Conservation (phyloP, 2,113 vertebrate species). For the Casuarius casuarius region DNA sequence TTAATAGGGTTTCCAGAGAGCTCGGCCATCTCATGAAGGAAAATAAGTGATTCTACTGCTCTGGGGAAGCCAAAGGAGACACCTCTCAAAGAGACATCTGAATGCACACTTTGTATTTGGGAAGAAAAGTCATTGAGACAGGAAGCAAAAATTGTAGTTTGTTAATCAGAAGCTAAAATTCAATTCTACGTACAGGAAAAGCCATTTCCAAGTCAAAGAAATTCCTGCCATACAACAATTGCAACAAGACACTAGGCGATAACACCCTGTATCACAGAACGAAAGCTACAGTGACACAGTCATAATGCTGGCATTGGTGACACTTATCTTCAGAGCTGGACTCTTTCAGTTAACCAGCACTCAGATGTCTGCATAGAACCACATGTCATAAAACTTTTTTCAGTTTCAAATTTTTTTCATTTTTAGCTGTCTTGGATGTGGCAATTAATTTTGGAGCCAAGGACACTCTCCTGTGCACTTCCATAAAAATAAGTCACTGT, state of each 20-base stretch:
- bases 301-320: neutral
- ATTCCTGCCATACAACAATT: neutral
- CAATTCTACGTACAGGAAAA: neutral
- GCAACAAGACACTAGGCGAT: neutral
- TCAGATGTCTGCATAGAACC: neutral
- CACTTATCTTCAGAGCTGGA: neutral
- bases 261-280: neutral
- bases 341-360: neutral
- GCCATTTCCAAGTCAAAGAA: neutral
- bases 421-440: constrained; percentile 8
- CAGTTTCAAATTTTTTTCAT: neutral
- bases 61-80: neutral
- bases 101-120: neutral
- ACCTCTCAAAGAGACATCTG: neutral
- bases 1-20: constrained; percentile 25
- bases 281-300: neutral
- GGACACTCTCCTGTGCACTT: neutral
- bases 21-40: neutral
- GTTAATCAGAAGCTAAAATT: constrained; percentile 16
- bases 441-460: constrained; percentile 15
- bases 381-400: neutral
- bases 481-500: constrained; percentile 42
- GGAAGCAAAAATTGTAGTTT: neutral
- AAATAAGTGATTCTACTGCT: constrained; percentile 14
- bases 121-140: neutral